These are phyloP conservation scores for Rhadinocentrus ornatus DNA, from an alignment of 2,797 vertebrate genomes.

Conservation along the genomic window DNA sequence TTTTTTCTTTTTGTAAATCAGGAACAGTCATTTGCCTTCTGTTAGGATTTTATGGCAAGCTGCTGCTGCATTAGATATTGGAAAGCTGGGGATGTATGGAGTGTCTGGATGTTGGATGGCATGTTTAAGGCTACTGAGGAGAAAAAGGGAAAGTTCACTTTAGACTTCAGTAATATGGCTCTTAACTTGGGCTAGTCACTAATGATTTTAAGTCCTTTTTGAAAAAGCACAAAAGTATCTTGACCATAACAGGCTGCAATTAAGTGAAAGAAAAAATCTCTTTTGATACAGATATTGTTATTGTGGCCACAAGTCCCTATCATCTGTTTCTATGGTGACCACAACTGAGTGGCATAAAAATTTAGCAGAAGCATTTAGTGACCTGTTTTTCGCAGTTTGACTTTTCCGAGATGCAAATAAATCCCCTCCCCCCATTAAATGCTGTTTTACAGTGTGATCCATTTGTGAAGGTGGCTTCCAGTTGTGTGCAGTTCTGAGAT, in stretches of 20 bases:
- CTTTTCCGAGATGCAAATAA: conserved; percentile 62
- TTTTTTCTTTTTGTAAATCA: conserved; percentile 22
- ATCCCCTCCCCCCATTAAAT: conserved; percentile 44
- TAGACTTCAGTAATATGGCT: conserved; percentile 14
- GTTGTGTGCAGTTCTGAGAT: conserved; percentile 48
- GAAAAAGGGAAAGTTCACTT: conserved; percentile 33
- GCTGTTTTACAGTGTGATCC: conserved; percentile 47
- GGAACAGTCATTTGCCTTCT: conserved; percentile 35
- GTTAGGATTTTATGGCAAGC: conserved; percentile 41
- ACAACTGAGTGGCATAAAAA: conserved; percentile 78
- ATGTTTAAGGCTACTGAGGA: conserved; percentile 25
- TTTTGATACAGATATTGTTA: conserved; percentile 61
- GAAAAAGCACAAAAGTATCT: background rate
- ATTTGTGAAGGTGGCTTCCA: conserved; percentile 55
- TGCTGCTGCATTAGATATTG: conserved; percentile 21
- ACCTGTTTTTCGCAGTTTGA: conserved; percentile 73
- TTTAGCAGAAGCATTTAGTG: conserved; percentile 60
- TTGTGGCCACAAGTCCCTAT: conserved; percentile 78
- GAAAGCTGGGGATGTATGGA: conserved; percentile 25
- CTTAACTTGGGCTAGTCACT: conserved; percentile 30
- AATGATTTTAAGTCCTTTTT: conserved; percentile 19
- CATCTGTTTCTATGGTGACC: conserved; percentile 89
- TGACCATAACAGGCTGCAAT: background rate
- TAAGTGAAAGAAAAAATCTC: conserved; percentile 24
- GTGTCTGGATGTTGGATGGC: conserved; percentile 16